phyloP scores from a whole-genome alignment of 2,797 vertebrate species.

The Melanotaenia pygmaea region DNA sequence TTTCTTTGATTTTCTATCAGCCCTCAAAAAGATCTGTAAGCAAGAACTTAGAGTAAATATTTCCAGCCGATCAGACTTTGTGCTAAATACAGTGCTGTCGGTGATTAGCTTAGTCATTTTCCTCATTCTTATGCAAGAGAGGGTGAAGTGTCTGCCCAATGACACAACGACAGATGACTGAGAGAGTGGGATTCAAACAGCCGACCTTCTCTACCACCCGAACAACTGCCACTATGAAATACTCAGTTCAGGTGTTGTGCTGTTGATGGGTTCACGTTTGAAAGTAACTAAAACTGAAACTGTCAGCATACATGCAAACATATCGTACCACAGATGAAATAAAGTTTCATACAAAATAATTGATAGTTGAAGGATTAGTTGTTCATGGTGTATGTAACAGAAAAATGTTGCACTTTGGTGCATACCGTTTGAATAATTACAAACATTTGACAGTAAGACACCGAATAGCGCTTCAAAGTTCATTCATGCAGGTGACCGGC shows the following conservation, averaged over 20 bases:
- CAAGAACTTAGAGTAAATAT: background rate
- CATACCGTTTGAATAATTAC: background rate
- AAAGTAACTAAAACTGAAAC: background rate
- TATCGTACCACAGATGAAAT: background rate
- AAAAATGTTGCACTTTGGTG: background rate
- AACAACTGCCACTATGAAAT: too few relatives aligned
- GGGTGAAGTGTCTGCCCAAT: too few relatives aligned
- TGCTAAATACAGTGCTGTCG: background rate
- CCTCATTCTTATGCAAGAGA: background rate
- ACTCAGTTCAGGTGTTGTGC: too few relatives aligned
- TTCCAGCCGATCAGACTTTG: background rate
- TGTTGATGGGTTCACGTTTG: too few relatives aligned
- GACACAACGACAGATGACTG: too few relatives aligned
- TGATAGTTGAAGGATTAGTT: background rate
- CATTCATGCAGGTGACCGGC: slow-evolving; percentile 20
- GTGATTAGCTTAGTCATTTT: background rate
- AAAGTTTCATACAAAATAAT: background rate
- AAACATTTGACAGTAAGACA: background rate
- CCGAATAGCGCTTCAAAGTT: slow-evolving; percentile 24
- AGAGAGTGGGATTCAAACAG: too few relatives aligned
- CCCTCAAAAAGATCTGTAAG: background rate
- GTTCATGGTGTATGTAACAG: background rate
- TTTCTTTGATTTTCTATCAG: background rate
- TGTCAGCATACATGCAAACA: background rate
- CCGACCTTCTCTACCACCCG: too few relatives aligned